Percentiles rank a stretch among this genome's conserved stretches.
Evolutionary conservation across 2,113 vertebrate species (phyloP).

Genomic region (Lepidiolamprologus cunningtoni): DNA sequence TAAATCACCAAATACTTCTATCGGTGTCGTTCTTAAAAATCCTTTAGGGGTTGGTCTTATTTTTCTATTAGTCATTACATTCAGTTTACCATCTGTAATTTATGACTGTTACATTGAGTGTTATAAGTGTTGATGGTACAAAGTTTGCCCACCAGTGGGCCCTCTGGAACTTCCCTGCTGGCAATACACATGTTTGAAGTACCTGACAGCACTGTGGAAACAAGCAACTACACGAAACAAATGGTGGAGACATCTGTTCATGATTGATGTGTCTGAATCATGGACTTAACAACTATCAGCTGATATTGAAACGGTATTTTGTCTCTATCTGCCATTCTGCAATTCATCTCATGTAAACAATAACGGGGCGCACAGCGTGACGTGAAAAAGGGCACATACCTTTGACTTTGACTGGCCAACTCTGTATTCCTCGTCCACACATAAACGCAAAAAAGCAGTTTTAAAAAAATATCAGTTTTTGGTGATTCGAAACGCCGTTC

Average conservation of each 20-base stretch:
- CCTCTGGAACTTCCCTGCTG: not conserved
- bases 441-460: rapidly evolving
- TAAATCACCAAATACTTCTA: not conserved
- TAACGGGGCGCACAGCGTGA: not conserved
- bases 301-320: not conserved
- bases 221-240: not conserved
- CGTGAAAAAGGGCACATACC: not conserved
- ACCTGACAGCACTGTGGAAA: not conserved
- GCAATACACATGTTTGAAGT: not conserved
- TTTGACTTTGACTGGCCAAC: rapidly evolving
- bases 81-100: not conserved
- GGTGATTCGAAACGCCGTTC: not conserved
- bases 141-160: not conserved
- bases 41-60: not conserved
- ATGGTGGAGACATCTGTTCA: not conserved
- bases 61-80: not conserved
- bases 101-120: not conserved
- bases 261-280: not conserved
- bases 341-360: not conserved
- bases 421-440: not conserved
- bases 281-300: not conserved
- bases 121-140: not conserved
- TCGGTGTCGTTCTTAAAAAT: not conserved
- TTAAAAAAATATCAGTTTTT: rapidly evolving
- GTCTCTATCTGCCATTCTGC: not conserved